Base-by-base conservation (phyloP, 2,113 vertebrate genomes). In the Corythoichthys haematopterus region DNA sequence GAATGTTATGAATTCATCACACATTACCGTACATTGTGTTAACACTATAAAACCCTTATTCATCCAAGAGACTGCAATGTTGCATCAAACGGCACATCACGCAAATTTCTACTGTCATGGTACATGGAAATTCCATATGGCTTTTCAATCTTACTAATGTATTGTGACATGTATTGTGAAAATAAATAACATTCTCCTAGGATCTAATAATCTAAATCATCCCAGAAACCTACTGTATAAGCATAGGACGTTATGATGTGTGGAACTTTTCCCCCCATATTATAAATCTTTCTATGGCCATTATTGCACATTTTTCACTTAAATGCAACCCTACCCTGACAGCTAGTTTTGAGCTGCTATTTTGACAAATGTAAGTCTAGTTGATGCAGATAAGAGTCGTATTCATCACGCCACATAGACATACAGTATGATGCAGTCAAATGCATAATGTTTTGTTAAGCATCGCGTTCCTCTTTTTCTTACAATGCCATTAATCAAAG, bases 221-320 rank as follows among this genome's bases (percentile, higher is more conserved):
- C 75, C 63, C 72, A 70, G 78, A 82, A 71, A 68, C 69, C 40
- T 43, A 7, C 40, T 43, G 72, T 56, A 57, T 65, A 64, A 46
- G 64, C 43, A 58, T 72, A 80, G 67, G 75, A 87, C 87, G 86
- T 90, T 82, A 58, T 89, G 87, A 74, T 77, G 50, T 68, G 52
- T 65, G 69, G 64, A 78, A 70, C 71, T 78, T 77, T 77, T 85
- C 76, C 70, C 65, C 12, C 74, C 75, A 57, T 68, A 69, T 77
- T 78, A 81, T 90, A 80, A 87, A 87, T 87, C 85, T 84, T 61
- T 16, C 66, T 47, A 60, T n/a, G 66, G 75, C 68, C 28, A 20
- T 72, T 80, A 85, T 84, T 78, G 65, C 70, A 72, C 76, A 79
- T 45, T 77, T 80, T 78, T 84, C 79, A 80, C 81, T 70, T 61